phyloP scores from a whole-genome alignment of 2,113 vertebrate species.

The Orycteropus afer region DNA sequence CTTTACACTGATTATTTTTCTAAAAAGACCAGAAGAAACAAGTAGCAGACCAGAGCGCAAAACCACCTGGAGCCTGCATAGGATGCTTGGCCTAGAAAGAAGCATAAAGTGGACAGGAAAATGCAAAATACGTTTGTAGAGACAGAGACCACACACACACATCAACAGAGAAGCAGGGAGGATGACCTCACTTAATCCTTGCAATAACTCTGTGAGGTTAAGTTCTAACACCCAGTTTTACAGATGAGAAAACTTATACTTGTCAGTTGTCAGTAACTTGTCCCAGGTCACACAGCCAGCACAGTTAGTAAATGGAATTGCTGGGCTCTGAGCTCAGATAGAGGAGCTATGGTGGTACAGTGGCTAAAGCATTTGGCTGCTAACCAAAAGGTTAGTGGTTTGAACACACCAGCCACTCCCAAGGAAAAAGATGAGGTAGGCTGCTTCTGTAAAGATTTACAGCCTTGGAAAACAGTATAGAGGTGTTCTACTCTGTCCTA shows the following conservation, averaged over 20 bases:
- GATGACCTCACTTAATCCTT: constrained; percentile 2
- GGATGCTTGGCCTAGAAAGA: background rate
- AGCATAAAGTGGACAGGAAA: background rate
- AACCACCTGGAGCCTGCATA: background rate
- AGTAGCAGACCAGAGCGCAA: background rate
- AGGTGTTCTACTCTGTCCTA: no score
- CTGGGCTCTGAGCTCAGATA: background rate
- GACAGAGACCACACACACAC: background rate
- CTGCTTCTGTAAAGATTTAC: no score
- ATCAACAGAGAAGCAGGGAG: background rate
- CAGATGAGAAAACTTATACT: background rate
- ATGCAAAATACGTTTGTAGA: background rate
- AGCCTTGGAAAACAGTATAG: no score
- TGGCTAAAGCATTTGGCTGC: no score
- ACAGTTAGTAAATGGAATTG: background rate
- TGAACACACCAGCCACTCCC: no score
- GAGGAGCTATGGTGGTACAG: no score
- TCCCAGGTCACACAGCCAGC: background rate
- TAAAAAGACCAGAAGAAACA: background rate
- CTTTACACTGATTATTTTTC: constrained; percentile 14
- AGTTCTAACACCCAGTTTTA: background rate
- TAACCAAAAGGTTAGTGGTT: no score
- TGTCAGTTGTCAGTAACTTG: background rate
- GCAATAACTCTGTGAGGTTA: background rate
- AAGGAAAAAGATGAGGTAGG: no score